Percentiles rank a stretch among this genome's conserved stretches.
Evolutionary conservation across 2,113 vertebrate genomes (phyloP).

Genomic region (Prolemur simus): DNA sequence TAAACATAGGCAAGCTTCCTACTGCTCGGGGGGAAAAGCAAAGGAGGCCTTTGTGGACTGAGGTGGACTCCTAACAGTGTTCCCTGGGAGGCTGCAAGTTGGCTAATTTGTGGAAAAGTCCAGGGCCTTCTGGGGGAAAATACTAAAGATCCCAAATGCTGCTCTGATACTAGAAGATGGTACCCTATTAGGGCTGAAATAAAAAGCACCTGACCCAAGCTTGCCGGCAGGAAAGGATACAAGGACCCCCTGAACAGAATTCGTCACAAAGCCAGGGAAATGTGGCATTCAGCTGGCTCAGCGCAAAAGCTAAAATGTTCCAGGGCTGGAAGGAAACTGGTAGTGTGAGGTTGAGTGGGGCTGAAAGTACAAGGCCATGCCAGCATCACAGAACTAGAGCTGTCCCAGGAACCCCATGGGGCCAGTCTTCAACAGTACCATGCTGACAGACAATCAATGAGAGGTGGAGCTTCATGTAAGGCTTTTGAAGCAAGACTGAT

Average conservation of each 20-base stretch:
- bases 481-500: background rate
- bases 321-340: no score
- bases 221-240: background rate
- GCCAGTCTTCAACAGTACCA: no score
- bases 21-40: background rate
- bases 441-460: accelerated
- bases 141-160: background rate
- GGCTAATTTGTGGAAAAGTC: background rate
- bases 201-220: background rate
- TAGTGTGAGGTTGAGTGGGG: background rate
- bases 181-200: accelerated
- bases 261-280: background rate
- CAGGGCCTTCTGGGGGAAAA: background rate
- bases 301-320: background rate
- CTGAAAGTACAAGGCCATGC: background rate
- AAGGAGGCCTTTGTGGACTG: background rate
- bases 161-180: background rate
- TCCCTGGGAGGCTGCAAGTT: background rate
- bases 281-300: background rate
- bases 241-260: background rate
- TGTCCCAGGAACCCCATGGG: background rate
- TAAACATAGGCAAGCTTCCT: background rate
- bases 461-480: accelerated
- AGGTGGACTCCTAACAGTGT: background rate
- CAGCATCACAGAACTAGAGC: background rate